phyloP scores from a whole-genome alignment of 2,797 vertebrate genomes.

The Gephyroberyx darwinii region DNA sequence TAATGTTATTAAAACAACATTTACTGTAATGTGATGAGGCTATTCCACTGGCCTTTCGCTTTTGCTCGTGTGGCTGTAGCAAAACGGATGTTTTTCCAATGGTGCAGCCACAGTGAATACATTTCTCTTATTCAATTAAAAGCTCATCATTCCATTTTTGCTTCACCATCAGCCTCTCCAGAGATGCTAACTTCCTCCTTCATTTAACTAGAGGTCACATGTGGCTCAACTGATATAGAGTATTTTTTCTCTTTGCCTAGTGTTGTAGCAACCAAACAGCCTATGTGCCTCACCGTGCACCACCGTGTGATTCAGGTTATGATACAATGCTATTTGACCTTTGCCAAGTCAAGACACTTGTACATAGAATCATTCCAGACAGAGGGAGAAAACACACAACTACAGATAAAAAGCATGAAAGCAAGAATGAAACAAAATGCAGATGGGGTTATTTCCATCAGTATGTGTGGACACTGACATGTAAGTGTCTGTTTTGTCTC shows the following conservation, averaged over 20 bases:
- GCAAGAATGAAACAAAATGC: too few relatives aligned
- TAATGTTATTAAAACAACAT: constrained; percentile 53
- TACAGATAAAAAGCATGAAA: not conserved
- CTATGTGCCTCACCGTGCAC: constrained; percentile 17
- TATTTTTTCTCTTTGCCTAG: constrained; percentile 21
- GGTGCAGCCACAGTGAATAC: constrained; percentile 40
- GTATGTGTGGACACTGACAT: not conserved
- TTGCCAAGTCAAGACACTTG: not conserved
- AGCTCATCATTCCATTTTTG: constrained; percentile 65
- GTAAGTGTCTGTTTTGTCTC: constrained; percentile 32
- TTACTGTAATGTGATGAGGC: constrained; percentile 39
- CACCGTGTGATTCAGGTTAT: not conserved
- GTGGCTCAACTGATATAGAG: constrained; percentile 25
- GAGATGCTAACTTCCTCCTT: constrained; percentile 67
- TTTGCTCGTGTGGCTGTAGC: constrained; percentile 26
- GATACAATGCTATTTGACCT: not conserved
- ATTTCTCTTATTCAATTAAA: constrained; percentile 72
- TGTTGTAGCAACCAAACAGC: constrained; percentile 48
- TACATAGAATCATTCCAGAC: not conserved
- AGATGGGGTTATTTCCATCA: not conserved
- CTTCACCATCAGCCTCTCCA: constrained; percentile 50
- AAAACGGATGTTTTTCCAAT: constrained; percentile 53
- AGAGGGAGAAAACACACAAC: not conserved
- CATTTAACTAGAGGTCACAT: constrained; percentile 49
- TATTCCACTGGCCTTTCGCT: constrained; percentile 14